Conservation (phyloP, 2,888 invertebrate genomes). For the Galeruca laticollis region DNA sequence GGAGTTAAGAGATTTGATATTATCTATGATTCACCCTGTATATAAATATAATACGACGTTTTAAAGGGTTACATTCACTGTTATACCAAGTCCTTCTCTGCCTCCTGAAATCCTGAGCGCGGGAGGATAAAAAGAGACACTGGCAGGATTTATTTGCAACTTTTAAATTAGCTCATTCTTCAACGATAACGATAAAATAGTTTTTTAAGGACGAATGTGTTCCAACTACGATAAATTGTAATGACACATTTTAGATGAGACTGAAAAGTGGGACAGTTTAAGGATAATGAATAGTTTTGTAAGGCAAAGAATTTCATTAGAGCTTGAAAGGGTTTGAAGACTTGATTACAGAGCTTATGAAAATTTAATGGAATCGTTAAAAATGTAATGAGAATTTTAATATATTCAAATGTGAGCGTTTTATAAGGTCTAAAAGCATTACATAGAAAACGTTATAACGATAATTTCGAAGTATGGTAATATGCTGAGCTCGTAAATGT, state of each 20-base stretch:
- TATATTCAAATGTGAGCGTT: neutral
- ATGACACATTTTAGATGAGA: neutral
- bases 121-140: slow-evolving; percentile 10
- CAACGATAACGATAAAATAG: slow-evolving; percentile 10
- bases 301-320: slow-evolving; percentile 5
- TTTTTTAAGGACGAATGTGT: slow-evolving; percentile 6
- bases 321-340: neutral
- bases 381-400: neutral
- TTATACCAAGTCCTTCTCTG: neutral
- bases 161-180: slow-evolving; percentile 18
- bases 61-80: neutral
- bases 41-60: no score
- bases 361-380: neutral
- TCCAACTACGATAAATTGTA: slow-evolving; percentile 6
- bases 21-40: no score
- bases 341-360: slow-evolving; percentile 1
- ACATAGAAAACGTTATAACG: neutral
- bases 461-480: neutral
- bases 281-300: neutral
- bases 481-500: neutral
- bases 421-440: neutral
- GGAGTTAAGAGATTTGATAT: no score
- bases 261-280: neutral
- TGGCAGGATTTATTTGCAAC: slow-evolving; percentile 15
- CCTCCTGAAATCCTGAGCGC: neutral